Conservation (phyloP, 2,888 invertebrate genomes). For the Pseudanteris insignis region DNA sequence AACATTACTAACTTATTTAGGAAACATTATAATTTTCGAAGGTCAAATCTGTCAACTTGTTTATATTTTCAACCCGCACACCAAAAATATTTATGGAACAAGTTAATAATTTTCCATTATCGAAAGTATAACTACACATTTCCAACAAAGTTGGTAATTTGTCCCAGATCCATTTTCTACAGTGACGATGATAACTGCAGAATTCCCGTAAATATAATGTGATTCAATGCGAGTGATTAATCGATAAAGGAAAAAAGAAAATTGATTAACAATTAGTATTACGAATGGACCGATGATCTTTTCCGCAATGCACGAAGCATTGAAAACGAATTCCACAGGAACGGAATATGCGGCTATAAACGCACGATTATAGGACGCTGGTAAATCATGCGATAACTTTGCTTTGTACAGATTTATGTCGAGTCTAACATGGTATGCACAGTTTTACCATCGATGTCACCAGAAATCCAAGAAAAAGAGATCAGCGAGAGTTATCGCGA, state of each 20-base stretch:
- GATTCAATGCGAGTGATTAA: too few relatives aligned
- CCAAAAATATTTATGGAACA: too few relatives aligned
- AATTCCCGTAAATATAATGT: too few relatives aligned
- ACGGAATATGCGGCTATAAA: constrained; percentile 31
- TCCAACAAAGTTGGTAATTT: too few relatives aligned
- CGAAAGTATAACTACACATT: too few relatives aligned
- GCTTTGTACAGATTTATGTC: constrained; percentile 45
- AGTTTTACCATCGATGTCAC: constrained; percentile 45
- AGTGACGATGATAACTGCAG: too few relatives aligned
- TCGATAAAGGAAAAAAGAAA: neutral
- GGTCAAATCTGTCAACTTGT: too few relatives aligned
- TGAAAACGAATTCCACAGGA: constrained; percentile 35
- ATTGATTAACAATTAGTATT: neutral
- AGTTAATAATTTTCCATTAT: too few relatives aligned
- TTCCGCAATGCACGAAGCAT: neutral
- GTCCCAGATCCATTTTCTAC: too few relatives aligned
- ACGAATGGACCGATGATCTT: neutral
- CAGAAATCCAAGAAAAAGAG: constrained; percentile 45
- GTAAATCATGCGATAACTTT: constrained; percentile 45
- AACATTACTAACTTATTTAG: too few relatives aligned
- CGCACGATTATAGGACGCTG: constrained; percentile 29
- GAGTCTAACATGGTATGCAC: constrained; percentile 41
- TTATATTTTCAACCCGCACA: too few relatives aligned
- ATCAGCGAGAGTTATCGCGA: constrained; percentile 46
- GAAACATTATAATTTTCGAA: too few relatives aligned